Evolutionary conservation across 2,113 vertebrate species (phyloP), one percentile per base, ranked within the genome.

Genomic region (Zootoca vivipara): DNA sequence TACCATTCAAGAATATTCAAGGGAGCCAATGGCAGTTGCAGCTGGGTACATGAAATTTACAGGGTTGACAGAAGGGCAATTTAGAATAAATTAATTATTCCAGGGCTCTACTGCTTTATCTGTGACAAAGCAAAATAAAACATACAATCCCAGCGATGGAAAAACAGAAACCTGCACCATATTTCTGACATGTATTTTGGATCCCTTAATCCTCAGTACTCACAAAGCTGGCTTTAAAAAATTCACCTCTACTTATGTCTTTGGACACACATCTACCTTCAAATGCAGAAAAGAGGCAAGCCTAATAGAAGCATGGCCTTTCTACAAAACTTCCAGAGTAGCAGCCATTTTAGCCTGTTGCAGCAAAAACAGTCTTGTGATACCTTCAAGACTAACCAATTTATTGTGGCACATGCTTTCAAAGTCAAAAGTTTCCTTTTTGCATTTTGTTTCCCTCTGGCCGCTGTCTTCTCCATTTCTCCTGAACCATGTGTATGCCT

Each of bases 231-330:
- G 38, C 18, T 83, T 72, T 24, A 52, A 46, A 58, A 77, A 2
- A 46, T 52, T 85, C 24, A 35, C n/a, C 38, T 69, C 33, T 30
- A 82, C n/a, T 16, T 85, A 30, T 1, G 86, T 28, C 35, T 64
- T 6, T 69, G 35, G 58, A 91, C 12, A 85, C 12, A 85, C 24
- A 64, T 62, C 46, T 70, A 85, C 24, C n/a, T 70, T 78, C 80
- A 82, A 89, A 77, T 69, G 38, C 16, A 87, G 81, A 82, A 85
- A 70, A 13, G 9, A 22, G 3, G 81, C 88, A 90, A 90, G 92
- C 26, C 30, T 28, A 24, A 62, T 0, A 73, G 62, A 90, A 85
- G 78, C 15, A n/a, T 67, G 72, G 33, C 8, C 24, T 30, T 67
- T 62, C 20, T 73, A 56, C 65, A 70, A 95, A 88, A 88, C 89